Conservation (phyloP, 2,888 invertebrate species). For the Hydropsyche betteni region DNA sequence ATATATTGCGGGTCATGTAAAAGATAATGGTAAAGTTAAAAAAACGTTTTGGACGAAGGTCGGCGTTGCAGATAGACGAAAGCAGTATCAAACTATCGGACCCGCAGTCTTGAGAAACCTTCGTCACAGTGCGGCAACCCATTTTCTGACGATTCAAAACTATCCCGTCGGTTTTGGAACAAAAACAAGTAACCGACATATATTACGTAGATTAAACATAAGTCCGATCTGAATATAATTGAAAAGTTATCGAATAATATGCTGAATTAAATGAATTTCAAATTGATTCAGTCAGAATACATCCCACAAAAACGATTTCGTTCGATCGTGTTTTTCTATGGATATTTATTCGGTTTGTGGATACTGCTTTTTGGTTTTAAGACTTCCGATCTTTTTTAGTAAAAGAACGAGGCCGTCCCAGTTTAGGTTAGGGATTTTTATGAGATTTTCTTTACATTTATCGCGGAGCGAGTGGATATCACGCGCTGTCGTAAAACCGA, state of each 20-base stretch:
- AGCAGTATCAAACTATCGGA: constrained; percentile 26
- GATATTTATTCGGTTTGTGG: too few species aligned
- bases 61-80: constrained; percentile 16
- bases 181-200: too few species aligned
- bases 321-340: too few species aligned
- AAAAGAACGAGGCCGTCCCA: constrained; percentile 3
- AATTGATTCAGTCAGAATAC: too few species aligned
- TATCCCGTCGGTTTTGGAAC: background rate
- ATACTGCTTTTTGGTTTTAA: too few species aligned
- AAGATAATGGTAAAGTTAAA: background rate
- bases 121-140: constrained; percentile 23
- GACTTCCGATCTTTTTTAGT: too few species aligned
- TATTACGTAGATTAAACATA: too few species aligned
- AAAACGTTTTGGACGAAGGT: constrained; percentile 25
- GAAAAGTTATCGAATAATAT: too few species aligned
- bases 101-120: constrained; percentile 24
- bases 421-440: constrained; percentile 28
- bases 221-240: too few species aligned
- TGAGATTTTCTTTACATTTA: constrained; percentile 32
- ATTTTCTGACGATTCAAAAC: constrained; percentile 11
- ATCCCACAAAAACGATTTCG: too few species aligned
- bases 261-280: too few species aligned
- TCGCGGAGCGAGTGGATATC: constrained; percentile 28
- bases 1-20: too few species aligned
- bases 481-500: constrained; percentile 17